Evolutionary conservation across 1,140 invertebrate genomes (phyloP).

Genomic region (Microvelia longipes): DNA sequence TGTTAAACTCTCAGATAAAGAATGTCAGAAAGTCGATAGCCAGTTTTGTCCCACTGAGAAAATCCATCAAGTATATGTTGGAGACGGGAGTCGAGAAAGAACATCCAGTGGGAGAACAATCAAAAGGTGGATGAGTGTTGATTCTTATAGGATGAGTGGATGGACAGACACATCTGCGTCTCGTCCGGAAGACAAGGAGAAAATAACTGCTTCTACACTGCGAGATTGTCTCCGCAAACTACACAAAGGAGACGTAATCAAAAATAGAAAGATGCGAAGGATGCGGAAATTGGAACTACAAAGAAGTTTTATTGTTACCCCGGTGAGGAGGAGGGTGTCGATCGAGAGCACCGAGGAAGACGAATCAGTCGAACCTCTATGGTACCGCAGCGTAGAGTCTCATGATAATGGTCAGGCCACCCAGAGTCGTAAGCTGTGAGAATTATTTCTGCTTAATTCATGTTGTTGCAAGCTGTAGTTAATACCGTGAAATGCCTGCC

Average conservation of each 20-base stretch:
- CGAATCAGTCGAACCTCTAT: constrained; percentile 1
- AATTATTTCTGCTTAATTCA: constrained; percentile 21
- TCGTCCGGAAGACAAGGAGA: constrained; percentile 12
- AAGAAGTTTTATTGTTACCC: constrained; percentile 18
- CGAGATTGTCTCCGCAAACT: constrained; percentile 14
- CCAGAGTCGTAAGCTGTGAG: constrained; percentile 25
- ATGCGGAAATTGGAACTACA: constrained; percentile 17
- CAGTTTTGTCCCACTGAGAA: constrained; percentile 19
- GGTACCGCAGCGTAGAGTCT: constrained; percentile 2
- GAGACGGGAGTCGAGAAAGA: constrained; percentile 7
- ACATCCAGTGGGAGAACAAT: constrained; percentile 4
- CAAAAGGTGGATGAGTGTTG: constrained; percentile 19
- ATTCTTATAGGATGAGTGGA: constrained; percentile 9
- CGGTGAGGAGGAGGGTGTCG: constrained; percentile 3
- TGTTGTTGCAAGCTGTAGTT: constrained; percentile 16
- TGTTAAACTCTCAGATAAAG: neutral
- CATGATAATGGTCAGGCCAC: constrained; percentile 5
- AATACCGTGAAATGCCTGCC: constrained; percentile 5
- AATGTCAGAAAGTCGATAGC: constrained; percentile 5
- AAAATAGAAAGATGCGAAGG: constrained; percentile 14
- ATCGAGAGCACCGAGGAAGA: neutral
- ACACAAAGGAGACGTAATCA: constrained; percentile 15
- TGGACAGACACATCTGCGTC: neutral
- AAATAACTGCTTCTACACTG: constrained; percentile 8
- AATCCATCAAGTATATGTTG: constrained; percentile 16